A percentile compares a stretch with the other conserved stretches of the same genome.
Conservation (phyloP, 30 jellyfish, hydroid and myxozoan species). For the Chironex yamaguchii region DNA sequence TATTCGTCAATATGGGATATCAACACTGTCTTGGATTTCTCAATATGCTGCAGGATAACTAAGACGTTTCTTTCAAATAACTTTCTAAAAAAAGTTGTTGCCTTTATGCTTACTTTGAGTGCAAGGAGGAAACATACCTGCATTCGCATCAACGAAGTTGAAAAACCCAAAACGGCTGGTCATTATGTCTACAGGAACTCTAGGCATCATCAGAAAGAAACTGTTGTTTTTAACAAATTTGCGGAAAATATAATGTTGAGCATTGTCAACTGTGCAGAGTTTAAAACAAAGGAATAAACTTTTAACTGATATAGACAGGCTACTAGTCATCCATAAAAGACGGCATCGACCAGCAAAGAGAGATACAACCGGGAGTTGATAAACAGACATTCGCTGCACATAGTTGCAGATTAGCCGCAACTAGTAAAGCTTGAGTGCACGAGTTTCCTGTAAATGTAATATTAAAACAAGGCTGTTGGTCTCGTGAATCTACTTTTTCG, state of each 20-base stretch:
- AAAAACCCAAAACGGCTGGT: neutral
- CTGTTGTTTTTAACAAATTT: neutral
- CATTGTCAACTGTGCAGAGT: conserved; percentile 40
- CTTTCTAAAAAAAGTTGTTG: conserved; percentile 6
- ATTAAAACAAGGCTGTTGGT: conserved; percentile 26
- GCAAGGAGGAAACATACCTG: conserved; percentile 21
- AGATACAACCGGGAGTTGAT: conserved; percentile 46
- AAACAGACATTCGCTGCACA: conserved; percentile 32
- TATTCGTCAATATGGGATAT: conserved; percentile 48
- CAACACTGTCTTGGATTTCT: conserved; percentile 1
- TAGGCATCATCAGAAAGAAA: conserved; percentile 1
- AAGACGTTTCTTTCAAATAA: neutral
- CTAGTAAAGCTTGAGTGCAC: conserved; percentile 29
- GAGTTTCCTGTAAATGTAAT: conserved; percentile 52
- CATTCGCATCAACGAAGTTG: neutral
- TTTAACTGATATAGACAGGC: conserved; percentile 9
- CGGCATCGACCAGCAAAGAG: conserved; percentile 28
- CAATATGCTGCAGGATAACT: neutral
- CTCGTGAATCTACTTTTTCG: conserved; percentile 1
- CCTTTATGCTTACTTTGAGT: neutral
- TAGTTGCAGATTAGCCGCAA: conserved; percentile 47
- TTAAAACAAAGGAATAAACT: conserved; percentile 11
- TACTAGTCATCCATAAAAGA: conserved; percentile 22
- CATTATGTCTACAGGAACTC: neutral
- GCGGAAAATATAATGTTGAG: conserved; percentile 10